Conservation (phyloP, 2,888 invertebrate genomes). For the Timema podura region DNA sequence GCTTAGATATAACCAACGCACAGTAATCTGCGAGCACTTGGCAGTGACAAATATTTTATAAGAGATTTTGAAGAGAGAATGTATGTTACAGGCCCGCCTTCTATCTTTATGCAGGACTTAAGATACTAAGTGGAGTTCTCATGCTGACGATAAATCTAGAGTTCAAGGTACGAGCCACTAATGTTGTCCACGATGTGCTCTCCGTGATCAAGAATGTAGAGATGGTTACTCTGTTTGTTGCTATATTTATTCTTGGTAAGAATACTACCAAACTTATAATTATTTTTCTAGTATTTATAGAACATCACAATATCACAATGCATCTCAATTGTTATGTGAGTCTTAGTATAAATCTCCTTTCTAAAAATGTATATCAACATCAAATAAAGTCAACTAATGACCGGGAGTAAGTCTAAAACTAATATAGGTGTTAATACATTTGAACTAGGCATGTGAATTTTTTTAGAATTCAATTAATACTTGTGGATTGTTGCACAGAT, state of each 20-base stretch:
- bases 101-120: slow-evolving; percentile 67
- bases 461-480: no score
- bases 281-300: background rate
- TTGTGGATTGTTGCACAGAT: no score
- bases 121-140: slow-evolving; percentile 60
- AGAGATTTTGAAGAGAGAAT: background rate
- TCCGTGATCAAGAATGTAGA: slow-evolving; percentile 64
- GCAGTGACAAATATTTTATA: no score
- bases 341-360: background rate
- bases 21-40: no score
- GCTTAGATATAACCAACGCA: background rate
- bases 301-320: background rate
- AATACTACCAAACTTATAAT: background rate
- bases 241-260: slow-evolving; percentile 68
- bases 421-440: no score
- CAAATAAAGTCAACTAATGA: background rate
- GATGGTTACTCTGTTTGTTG: slow-evolving; percentile 66
- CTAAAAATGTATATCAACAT: slow-evolving; percentile 1
- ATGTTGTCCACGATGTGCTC: slow-evolving; percentile 65
- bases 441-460: no score
- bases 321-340: background rate
- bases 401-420: no score
- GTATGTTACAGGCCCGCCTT: slow-evolving; percentile 63
- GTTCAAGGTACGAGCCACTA: slow-evolving; percentile 69
- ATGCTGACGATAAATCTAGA: slow-evolving; percentile 70